These are phyloP conservation scores for Shinisaurus crocodilurus DNA, from an alignment of 2,113 vertebrate genomes.

Conservation along the genomic window DNA sequence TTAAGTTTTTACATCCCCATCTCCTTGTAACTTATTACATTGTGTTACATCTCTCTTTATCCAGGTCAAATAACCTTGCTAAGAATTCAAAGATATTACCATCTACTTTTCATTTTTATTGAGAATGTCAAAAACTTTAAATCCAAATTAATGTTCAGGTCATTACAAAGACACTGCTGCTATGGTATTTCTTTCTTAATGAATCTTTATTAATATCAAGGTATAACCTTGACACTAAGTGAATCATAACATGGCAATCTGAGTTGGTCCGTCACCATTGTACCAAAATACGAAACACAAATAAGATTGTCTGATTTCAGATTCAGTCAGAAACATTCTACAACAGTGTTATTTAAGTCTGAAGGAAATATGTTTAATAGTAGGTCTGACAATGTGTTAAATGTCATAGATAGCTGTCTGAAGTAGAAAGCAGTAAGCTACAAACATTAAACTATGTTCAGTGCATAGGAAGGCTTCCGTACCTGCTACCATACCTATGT, in stretches of 20 bases:
- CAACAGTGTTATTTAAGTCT: neutral
- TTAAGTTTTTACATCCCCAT: neutral
- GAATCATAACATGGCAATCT: slow-evolving; percentile 68
- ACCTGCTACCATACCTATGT: neutral
- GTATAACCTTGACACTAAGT: slow-evolving; percentile 74
- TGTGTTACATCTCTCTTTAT: neutral
- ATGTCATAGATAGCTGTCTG: neutral
- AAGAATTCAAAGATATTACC: slow-evolving; percentile 49
- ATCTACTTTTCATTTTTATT: slow-evolving; percentile 43
- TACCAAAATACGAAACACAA: slow-evolving; percentile 41
- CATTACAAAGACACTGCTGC: slow-evolving; percentile 79
- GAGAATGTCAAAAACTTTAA: slow-evolving; percentile 56
- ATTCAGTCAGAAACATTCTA: neutral
- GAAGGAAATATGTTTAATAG: neutral
- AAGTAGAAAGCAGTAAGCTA: neutral
- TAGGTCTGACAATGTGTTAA: neutral
- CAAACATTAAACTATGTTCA: neutral
- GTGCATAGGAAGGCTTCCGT: neutral
- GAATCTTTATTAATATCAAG: slow-evolving; percentile 76
- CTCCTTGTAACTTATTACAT: neutral
- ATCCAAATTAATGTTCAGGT: slow-evolving; percentile 64
- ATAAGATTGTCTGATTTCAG: slow-evolving; percentile 34
- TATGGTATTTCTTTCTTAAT: slow-evolving; percentile 75
- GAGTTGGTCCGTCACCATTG: slow-evolving; percentile 20
- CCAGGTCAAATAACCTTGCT: slow-evolving; percentile 33